Evolutionary conservation across 2,888 invertebrate species (phyloP), one percentile per base, ranked within the genome.

Genomic region (Willowsia nigromaculata): DNA sequence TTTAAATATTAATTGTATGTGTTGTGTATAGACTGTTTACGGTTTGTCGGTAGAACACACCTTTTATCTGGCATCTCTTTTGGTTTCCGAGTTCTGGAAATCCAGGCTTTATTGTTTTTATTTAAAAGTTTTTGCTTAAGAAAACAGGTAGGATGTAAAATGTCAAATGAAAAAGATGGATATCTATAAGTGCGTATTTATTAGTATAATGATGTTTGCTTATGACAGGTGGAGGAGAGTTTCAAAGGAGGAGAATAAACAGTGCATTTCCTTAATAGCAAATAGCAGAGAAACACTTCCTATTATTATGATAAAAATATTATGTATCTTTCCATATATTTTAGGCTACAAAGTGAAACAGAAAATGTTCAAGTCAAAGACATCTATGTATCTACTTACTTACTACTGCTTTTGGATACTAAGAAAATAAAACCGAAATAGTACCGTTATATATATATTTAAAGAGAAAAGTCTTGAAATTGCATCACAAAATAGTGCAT

Each of bases 321-420:
- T 40, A 27, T 22, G n/a, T 56, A 80, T 80, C 68, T 80, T 78
- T 68, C 43, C 68, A n/a, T 87, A 56, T 33, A 40, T 30, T 56
- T 43, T 40, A 81, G 40, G 47, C 59, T 81, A 88, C 25, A 81
- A 87, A 47, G 27, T 11, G 33, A 87, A 87, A 59, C 56, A 59
- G 56, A 83, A 88, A 82, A 56, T 88, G 88, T 88, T 88, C 88
- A 88, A 88, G 88, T 82, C 88, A 88, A 88, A 88, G 88, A 88
- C 88, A 83, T 82, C 74, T 68, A 68, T 81, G 27, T 86, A 81
- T 59, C 80, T 80, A 80, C 80, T 80, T 80, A 78, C 78, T 78
- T 78, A 85, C 71, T 50, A 7, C 33, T 62, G 53, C 62, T 68
- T 83, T 68, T 50, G 33, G 11, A 30, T 47, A 68, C 25, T 68